Percentiles rank a stretch among this genome's conserved stretches.
These are phyloP conservation scores for Amazona ochrocephala DNA, from an alignment of 2,797 vertebrate species.

Conservation along the genomic window DNA sequence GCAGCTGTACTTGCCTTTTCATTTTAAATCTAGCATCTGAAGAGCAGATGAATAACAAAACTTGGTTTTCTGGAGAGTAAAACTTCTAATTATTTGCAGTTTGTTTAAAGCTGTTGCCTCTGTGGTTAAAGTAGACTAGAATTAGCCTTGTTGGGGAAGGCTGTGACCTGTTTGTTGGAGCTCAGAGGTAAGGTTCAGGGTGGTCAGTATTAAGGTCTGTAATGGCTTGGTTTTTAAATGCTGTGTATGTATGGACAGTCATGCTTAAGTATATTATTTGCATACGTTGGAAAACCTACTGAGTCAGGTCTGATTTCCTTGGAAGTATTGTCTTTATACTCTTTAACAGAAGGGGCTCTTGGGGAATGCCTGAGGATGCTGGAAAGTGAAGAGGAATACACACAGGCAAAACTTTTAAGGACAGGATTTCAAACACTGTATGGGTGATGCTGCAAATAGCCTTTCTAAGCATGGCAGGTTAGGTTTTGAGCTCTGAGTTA, in stretches of 20 bases:
- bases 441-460: not conserved
- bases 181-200: not conserved
- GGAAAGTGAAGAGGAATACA: not conserved
- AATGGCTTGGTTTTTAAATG: not conserved
- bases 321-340: not conserved
- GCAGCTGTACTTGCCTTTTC: conserved; percentile 31
- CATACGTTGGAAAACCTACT: not conserved
- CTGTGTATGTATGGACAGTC: not conserved
- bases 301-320: not conserved
- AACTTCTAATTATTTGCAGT: not conserved
- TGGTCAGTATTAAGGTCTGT: not conserved
- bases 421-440: not conserved
- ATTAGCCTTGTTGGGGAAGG: not conserved
- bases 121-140: not conserved
- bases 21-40: not conserved
- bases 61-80: not conserved
- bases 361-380: not conserved
- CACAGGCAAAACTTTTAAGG: not conserved
- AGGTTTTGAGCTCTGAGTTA: not conserved
- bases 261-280: not conserved
- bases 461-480: not conserved
- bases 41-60: not conserved
- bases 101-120: not conserved
- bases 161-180: not conserved
- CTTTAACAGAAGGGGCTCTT: not conserved